Percentiles rank a stretch among this genome's conserved stretches.
Conservation (phyloP, 2,888 invertebrate species). For the Mimachlamys varia region DNA sequence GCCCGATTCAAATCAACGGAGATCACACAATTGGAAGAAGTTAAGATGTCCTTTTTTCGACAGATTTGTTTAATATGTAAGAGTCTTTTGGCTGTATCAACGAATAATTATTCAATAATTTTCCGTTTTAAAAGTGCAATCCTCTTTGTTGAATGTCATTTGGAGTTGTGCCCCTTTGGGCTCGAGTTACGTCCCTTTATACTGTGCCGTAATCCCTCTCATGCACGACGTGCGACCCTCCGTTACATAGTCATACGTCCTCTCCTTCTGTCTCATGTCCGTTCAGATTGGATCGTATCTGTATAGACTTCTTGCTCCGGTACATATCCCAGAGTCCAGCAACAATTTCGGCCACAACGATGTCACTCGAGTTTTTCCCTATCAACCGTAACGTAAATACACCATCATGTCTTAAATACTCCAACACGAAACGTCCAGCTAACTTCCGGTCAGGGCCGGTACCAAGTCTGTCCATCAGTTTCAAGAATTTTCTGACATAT, state of each 20-base stretch:
- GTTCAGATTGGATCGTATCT: constrained; percentile 67
- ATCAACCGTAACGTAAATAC: constrained; percentile 79
- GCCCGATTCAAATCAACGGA: not conserved
- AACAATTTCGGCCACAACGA: constrained; percentile 79
- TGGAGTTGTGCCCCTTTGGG: not conserved
- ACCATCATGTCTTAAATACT: constrained; percentile 80
- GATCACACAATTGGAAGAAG: not conserved
- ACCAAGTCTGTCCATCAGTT: constrained; percentile 81
- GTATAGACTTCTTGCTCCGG: constrained; percentile 74
- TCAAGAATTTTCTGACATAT: constrained; percentile 82
- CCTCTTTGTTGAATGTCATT: not conserved
- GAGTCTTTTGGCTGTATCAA: not conserved
- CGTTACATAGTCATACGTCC: constrained; percentile 71
- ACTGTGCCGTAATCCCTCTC: constrained; percentile 30
- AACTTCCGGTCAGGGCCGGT: constrained; percentile 77
- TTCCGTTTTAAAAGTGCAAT: not conserved
- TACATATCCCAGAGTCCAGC: constrained; percentile 79
- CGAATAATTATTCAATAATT: not conserved
- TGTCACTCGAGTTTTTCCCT: constrained; percentile 79
- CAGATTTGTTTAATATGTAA: not conserved
- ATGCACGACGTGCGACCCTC: constrained; percentile 35
- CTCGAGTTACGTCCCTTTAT: not conserved
- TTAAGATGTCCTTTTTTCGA: not conserved
- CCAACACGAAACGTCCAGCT: constrained; percentile 79
- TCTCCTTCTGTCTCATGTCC: constrained; percentile 75